A percentile compares a stretch with the other conserved stretches of the same genome.
These are phyloP conservation scores for Rhinichthys klamathensis DNA, from an alignment of 2,113 vertebrate genomes.

Conservation along the genomic window DNA sequence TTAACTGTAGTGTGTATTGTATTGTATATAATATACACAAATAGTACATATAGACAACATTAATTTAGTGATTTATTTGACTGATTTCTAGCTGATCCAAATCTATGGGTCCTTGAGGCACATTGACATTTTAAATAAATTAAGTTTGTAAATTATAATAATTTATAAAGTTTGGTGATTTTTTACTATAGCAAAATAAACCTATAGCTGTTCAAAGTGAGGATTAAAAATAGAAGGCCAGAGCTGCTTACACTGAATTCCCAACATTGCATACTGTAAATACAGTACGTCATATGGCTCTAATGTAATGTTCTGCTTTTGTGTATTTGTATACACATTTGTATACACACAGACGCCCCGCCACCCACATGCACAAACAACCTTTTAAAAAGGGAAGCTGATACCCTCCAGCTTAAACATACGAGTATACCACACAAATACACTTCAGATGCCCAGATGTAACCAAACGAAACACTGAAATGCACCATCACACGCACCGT, in stretches of 20 bases:
- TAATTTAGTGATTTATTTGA: background rate
- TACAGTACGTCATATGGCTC: background rate
- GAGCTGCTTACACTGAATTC: background rate
- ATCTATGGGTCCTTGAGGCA: background rate
- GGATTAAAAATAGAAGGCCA: background rate
- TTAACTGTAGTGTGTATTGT: background rate
- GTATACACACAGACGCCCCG: background rate
- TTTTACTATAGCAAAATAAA: background rate
- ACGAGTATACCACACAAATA: background rate
- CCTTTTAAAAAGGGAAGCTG: background rate
- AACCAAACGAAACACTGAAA: background rate
- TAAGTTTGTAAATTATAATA: no score
- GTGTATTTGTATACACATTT: slow-evolving; percentile 16
- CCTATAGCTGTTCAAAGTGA: background rate
- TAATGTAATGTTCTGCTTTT: slow-evolving; percentile 22
- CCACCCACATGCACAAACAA: slow-evolving; percentile 25
- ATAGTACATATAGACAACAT: background rate
- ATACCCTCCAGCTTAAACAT: slow-evolving; percentile 15
- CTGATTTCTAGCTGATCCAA: background rate
- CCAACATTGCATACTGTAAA: background rate
- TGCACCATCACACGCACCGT: background rate
- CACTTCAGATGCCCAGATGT: background rate
- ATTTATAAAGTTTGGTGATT: no score
- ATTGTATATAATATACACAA: background rate
- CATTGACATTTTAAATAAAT: background rate